Evolutionary conservation across 2,113 vertebrate genomes (phyloP).

Genomic region (Nothocercus julius): DNA sequence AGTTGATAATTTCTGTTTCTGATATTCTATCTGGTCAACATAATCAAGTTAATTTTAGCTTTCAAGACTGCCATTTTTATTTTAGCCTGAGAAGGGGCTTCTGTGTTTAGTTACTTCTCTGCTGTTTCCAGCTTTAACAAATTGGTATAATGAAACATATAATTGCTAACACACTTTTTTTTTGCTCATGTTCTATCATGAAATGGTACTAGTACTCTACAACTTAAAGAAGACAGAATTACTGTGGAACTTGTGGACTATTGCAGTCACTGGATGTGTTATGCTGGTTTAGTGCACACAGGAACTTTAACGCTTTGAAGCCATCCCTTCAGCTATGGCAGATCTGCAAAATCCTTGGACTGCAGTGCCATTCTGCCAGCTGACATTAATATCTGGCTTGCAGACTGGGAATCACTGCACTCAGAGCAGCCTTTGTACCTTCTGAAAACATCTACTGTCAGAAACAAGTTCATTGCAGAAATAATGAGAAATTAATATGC

Average conservation of each 20-base stretch:
- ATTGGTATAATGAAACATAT: neutral
- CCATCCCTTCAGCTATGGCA: neutral
- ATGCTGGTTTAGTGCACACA: fast-evolving
- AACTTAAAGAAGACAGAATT: neutral
- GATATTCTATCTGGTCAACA: neutral
- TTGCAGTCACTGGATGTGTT: neutral
- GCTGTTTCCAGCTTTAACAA: neutral
- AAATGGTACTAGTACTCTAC: neutral
- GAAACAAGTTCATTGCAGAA: neutral
- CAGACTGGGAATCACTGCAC: neutral
- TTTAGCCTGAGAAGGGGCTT: neutral
- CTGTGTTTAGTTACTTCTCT: neutral
- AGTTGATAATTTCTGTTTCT: neutral
- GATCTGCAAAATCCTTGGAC: neutral
- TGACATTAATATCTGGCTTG: neutral
- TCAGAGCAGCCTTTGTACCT: neutral
- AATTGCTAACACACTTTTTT: neutral
- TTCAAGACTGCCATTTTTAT: neutral
- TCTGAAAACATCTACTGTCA: conserved; percentile 29
- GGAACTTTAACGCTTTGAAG: neutral
- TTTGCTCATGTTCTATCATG: neutral
- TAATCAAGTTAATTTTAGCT: neutral
- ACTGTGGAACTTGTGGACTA: neutral
- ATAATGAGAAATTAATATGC: neutral
- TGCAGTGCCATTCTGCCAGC: neutral